A percentile compares a stretch with the other conserved stretches of the same genome.
phyloP scores from a whole-genome alignment of 1,140 invertebrate species.

The Aphelenchoides fujianensis region DNA sequence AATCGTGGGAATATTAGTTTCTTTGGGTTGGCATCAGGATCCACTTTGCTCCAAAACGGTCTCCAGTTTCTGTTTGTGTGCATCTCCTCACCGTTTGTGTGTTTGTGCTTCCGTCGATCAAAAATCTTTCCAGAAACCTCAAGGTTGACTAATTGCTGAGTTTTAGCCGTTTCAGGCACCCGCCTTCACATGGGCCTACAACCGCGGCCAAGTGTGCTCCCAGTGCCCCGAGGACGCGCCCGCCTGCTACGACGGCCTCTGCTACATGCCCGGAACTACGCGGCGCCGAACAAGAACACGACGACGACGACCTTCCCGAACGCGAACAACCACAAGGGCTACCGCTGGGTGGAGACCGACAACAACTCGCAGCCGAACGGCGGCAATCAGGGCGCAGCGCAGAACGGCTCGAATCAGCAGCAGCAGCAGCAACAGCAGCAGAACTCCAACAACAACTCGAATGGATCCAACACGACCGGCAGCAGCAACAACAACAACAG shows the following conservation, averaged over 20 bases:
- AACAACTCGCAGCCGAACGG: not conserved
- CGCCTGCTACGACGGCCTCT: conserved; percentile 58
- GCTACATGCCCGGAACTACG: conserved; percentile 56
- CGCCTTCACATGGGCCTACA: conserved; percentile 59
- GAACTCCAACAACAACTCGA: not conserved
- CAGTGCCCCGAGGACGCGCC: conserved; percentile 59
- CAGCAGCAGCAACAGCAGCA: not conserved
- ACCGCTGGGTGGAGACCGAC: not conserved
- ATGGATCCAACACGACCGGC: not conserved
- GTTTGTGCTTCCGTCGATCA: not conserved
- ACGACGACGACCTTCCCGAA: not conserved
- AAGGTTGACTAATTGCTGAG: conserved; percentile 7
- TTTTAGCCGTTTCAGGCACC: conserved; percentile 49
- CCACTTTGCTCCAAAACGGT: too few species aligned
- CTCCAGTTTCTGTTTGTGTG: too few species aligned
- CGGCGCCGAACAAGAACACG: not conserved
- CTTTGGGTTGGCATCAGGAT: too few species aligned
- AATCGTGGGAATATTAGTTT: too few species aligned
- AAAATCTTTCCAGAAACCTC: not conserved
- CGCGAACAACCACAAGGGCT: not conserved
- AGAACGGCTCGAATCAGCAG: not conserved
- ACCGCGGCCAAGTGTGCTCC: conserved; percentile 44
- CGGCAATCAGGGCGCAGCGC: too few species aligned
- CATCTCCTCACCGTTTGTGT: too few species aligned
- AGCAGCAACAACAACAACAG: not conserved